Base-by-base conservation (phyloP, 2,888 invertebrate genomes). In the Bugula neritina region DNA sequence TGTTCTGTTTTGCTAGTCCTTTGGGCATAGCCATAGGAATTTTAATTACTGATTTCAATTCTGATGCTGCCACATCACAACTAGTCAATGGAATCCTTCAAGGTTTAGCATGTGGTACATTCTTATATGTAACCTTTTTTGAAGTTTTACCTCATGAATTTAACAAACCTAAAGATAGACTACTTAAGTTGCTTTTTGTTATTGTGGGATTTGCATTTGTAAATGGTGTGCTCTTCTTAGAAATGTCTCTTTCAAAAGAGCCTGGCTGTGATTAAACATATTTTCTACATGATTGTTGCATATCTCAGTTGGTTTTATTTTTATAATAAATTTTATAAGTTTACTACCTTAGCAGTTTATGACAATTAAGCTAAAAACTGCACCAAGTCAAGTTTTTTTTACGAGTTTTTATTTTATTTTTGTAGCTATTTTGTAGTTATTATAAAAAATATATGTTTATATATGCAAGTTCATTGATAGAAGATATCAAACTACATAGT, bases 1-100 rank as follows among this genome's bases (percentile, higher is more conserved):
- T 82, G 1, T 83, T 86, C 71, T 89, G 90, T 0, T 79, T 89
- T 70, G 90, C 90, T 1, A 88, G 90, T 1, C 90, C 91, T 0
- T 78, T 91, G 73, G 90, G 91, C 5, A 88, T 90, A 72, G 88
- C 87, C 10, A 85, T 88, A 29, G 90, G 90, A 0, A 85, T 90
- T 23, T 82, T 81, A 0, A 81, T 88, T 27, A 82, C 80, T 73
- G 81, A 81, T 55, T 78, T 78, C n/a, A 79, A 69, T 34, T 71
- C 77, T 75, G 78, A 79, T 72, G 77, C 76, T 0, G 74, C 72
- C 13, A 72, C 75, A 0, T 79, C 83, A 0, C 73, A 74, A n/a
- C 72, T 84, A 3, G 78, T 80, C 5, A 81, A 82, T 76, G 80
- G 78, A 1, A 71, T 80, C 57, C 74, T 83, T 1, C 83, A 83